Evolutionary conservation across 2,888 invertebrate species (phyloP), one percentile per base, ranked within the genome.

Genomic region (Bruchidius siliquastri): DNA sequence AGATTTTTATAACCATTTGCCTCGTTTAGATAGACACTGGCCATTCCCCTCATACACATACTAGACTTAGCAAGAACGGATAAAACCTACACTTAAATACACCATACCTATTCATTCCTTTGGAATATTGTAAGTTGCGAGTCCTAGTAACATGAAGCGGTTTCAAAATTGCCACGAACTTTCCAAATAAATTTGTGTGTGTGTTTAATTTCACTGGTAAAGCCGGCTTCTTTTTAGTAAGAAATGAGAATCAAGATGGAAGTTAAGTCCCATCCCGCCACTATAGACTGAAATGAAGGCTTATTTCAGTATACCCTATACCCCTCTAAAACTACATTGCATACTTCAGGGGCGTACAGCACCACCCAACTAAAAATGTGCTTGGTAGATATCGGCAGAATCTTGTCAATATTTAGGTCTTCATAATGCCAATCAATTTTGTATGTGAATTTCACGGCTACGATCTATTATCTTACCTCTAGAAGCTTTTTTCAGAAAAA

Each of bases 171-270:
- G 13, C 18, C 8, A 49, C 49, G 18, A 49, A 18, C 49, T 49
- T 49, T 49, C 18, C 49, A 4, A 49, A 76, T 77, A 77, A 76
- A 78, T 83, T 76, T 79, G 76, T 81, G 74, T 72, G 72, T 78
- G 78, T 83, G 82, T 79, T 88, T 87, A 88, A 87, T 74, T 87
- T 88, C 88, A 87, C 88, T 88, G 87, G 88, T 90, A 77, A 76
- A 79, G 76, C 92, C 92, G 92, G 92, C 92, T 92, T 92, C 90
- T 90, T 49, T 49, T 49, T 88, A 90, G 89, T 82, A 82, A 84
- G 89, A 90, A 91, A 89, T 88, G 89, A 90, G 90, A 90, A 92
- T 90, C 92, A 92, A 92, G 92, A 92, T 92, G 93, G 92, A 92
- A 91, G 92, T 81, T 49, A 83, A 83, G 77, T 91, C 90, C 90